Percentiles rank a stretch among this genome's conserved stretches.
Conservation (phyloP, 2,888 invertebrate species). For the Pristionchus entomophagus region DNA sequence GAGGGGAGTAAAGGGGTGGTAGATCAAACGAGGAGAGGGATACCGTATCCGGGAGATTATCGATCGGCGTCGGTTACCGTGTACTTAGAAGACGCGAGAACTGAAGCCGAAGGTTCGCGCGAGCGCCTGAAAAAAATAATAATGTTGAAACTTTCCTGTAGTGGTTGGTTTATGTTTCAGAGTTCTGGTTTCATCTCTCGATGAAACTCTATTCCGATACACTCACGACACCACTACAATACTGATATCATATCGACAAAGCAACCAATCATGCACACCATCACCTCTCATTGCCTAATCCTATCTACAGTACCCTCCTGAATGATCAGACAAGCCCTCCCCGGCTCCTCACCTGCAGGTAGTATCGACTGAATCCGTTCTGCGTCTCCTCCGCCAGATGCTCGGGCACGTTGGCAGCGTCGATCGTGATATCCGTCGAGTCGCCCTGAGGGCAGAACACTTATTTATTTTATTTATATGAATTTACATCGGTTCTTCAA, state of each 20-base stretch:
- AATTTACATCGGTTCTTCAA: too few species aligned
- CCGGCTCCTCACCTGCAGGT: constrained; percentile 82
- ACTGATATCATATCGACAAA: too few species aligned
- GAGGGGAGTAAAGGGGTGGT: not conserved
- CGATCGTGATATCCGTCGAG: constrained; percentile 87
- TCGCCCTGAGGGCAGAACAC: constrained; percentile 80
- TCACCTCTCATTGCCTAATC: not conserved
- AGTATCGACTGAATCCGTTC: constrained; percentile 83
- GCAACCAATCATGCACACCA: not conserved
- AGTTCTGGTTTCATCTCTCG: too few species aligned
- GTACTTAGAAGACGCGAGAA: constrained; percentile 76
- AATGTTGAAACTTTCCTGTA: too few species aligned
- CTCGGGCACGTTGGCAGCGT: constrained; percentile 89
- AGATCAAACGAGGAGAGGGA: not conserved
- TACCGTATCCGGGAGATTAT: constrained; percentile 2
- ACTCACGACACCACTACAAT: too few species aligned
- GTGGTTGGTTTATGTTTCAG: too few species aligned
- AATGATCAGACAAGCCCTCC: too few species aligned
- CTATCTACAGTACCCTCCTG: not conserved
- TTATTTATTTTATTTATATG: too few species aligned
- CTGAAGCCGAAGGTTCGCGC: constrained; percentile 93
- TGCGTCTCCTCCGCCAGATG: constrained; percentile 82
- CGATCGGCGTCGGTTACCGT: constrained; percentile 9
- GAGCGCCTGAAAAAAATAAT: constrained; percentile 96
- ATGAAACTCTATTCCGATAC: too few species aligned